Percentiles rank a stretch among this genome's conserved stretches.
These are phyloP conservation scores for Sandelia bainsii DNA, from an alignment of 2,797 vertebrate genomes.

Conservation along the genomic window DNA sequence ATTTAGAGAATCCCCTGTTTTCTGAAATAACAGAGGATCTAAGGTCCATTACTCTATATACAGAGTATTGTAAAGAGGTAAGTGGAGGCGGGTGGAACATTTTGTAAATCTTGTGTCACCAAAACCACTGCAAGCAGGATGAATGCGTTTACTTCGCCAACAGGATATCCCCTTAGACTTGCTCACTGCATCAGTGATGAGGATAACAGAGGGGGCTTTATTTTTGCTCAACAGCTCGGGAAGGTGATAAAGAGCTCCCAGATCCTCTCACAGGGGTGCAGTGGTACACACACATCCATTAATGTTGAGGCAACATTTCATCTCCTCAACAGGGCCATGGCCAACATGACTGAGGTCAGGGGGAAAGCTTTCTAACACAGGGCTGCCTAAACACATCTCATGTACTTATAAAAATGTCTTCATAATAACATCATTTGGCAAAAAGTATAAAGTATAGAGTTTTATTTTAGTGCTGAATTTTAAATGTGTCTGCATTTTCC, in stretches of 20 bases:
- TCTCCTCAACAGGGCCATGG: slow-evolving; percentile 49
- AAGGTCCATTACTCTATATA: slow-evolving; percentile 83
- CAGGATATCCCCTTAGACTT: slow-evolving; percentile 97
- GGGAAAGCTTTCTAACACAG: slow-evolving; percentile 31
- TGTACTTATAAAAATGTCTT: slow-evolving; percentile 54
- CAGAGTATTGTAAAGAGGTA: slow-evolving; percentile 77
- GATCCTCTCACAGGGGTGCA: slow-evolving; percentile 81
- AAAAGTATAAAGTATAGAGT: slow-evolving; percentile 9
- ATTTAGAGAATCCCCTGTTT: slow-evolving; percentile 75
- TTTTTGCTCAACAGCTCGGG: slow-evolving; percentile 92
- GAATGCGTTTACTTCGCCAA: slow-evolving; percentile 94
- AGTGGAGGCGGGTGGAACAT: slow-evolving; percentile 83
- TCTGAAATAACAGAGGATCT: slow-evolving; percentile 85
- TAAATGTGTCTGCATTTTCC: slow-evolving; percentile 41
- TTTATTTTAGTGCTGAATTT: slow-evolving; percentile 10
- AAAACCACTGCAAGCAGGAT: slow-evolving; percentile 89
- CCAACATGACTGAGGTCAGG: slow-evolving; percentile 34
- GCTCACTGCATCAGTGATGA: slow-evolving; percentile 93
- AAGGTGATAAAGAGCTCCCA: slow-evolving; percentile 94
- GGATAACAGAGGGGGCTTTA: slow-evolving; percentile 95
- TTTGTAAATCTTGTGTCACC: slow-evolving; percentile 87
- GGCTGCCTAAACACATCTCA: slow-evolving; percentile 27
- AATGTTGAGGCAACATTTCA: slow-evolving; percentile 73
- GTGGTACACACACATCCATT: slow-evolving; percentile 69
- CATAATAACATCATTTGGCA: slow-evolving; percentile 31